These are phyloP conservation scores for Rhizomys pruinosus DNA, from an alignment of 2,113 vertebrate species.

Conservation along the genomic window DNA sequence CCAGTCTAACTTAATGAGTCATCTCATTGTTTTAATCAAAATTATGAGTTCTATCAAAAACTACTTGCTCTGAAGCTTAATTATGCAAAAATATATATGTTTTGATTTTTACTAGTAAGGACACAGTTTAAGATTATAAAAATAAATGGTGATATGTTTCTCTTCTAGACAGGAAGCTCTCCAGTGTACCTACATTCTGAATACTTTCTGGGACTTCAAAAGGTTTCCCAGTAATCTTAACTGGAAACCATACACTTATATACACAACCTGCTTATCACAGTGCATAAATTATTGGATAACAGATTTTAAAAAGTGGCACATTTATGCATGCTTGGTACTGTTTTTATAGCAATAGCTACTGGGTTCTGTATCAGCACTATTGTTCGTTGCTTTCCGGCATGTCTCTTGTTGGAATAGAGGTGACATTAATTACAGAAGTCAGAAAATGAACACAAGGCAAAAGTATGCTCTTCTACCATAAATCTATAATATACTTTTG, in stretches of 20 bases:
- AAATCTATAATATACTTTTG: background rate
- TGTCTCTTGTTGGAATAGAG: background rate
- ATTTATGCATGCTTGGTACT: background rate
- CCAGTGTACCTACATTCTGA: background rate
- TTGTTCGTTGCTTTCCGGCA: background rate
- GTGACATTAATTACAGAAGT: background rate
- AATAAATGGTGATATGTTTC: background rate
- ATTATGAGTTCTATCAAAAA: background rate
- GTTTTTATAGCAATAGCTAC: background rate
- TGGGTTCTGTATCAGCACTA: background rate
- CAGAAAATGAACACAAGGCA: conserved; percentile 25
- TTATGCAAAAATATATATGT: background rate
- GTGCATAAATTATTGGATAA: background rate
- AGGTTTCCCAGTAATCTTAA: background rate
- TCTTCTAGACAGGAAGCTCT: background rate
- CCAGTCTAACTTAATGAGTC: background rate
- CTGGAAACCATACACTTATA: background rate
- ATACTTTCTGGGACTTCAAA: background rate
- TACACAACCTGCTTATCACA: background rate
- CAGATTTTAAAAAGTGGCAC: background rate
- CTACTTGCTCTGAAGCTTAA: background rate
- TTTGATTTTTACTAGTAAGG: background rate
- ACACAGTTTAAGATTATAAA: conserved; percentile 13
- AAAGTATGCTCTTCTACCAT: background rate
- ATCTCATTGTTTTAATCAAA: conserved; percentile 32